Base-by-base conservation (phyloP, 2,113 vertebrate genomes). In the Melanocharis versteri region DNA sequence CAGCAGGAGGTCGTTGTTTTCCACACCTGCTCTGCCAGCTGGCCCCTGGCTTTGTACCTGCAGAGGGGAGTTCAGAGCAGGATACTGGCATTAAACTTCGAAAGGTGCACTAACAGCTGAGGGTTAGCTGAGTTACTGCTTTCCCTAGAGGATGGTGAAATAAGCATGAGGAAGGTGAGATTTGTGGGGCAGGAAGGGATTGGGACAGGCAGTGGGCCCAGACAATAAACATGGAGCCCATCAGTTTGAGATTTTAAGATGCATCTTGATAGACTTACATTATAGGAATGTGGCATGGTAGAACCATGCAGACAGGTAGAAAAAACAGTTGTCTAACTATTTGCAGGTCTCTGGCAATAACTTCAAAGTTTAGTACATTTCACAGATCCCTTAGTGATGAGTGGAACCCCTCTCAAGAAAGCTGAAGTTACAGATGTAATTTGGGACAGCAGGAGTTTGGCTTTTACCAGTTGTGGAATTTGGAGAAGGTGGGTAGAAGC, bases 1-100 rank as follows among this genome's bases (percentile, higher is more conserved):
- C 47, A 99, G 94, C 88, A 99, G 64, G 9, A 99, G 47, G 68
- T 99, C 99, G 0, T 98, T 81, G 4, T 99, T 98, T 97, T 98
- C 92, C 81, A 99, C 75, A 10, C 99, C 99, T 3, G 98, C 99
- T 87, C 13, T 72, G 61, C 98, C 97, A 6, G 99, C 99, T 10
- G 97, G 97, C 22, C 99, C 98, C 0, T 98, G 98, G 35, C 85
- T 98, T 86, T 98, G 96, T 48, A 99, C 98, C 99, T 99, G 94
- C 47, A 92, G 78, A 87, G 60, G 83, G 30, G 94, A 60, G 47
- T 50, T 54, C 83, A 60, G 4, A 48, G 31, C 26, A 39, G 35
- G 31, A 6, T 40, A 6, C 17, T 65, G 24, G n/a, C 47, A 39
- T 37, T 15, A 47, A 35, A 40, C 45, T 58, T 57, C 44, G 54